These are phyloP conservation scores for Macrochelys suwanniensis DNA, from an alignment of 2,797 vertebrate species.

Conservation along the genomic window DNA sequence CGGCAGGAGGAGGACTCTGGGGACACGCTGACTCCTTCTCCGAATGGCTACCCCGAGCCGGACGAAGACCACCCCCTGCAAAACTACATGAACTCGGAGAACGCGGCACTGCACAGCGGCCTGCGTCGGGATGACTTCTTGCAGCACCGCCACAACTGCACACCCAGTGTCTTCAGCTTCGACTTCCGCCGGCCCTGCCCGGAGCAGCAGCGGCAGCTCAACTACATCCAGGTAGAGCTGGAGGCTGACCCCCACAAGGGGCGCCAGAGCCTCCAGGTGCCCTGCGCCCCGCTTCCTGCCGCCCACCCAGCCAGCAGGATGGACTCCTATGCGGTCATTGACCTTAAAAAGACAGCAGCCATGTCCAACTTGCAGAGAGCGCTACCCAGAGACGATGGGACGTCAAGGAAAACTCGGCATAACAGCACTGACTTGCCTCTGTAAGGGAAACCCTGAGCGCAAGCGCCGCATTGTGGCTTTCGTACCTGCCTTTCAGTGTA, in stretches of 20 bases:
- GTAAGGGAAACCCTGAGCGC: constrained; percentile 73
- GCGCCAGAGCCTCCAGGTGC: constrained; percentile 71
- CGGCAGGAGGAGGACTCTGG: constrained; percentile 84
- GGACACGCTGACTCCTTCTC: constrained; percentile 88
- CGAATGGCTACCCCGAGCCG: constrained; percentile 86
- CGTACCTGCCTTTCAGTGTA: not conserved
- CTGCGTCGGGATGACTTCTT: constrained; percentile 77
- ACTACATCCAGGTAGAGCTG: constrained; percentile 99
- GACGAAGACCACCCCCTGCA: constrained; percentile 89
- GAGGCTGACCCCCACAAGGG: constrained; percentile 85
- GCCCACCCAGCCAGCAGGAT: constrained; percentile 85
- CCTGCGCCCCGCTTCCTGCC: constrained; percentile 74
- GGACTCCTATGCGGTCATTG: constrained; percentile 96
- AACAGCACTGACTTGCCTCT: constrained; percentile 99
- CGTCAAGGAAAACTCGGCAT: constrained; percentile 97
- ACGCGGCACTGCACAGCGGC: constrained; percentile 72
- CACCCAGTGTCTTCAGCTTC: constrained; percentile 91
- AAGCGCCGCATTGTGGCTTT: not conserved
- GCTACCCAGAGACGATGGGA: constrained; percentile 96
- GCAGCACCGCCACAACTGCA: constrained; percentile 70
- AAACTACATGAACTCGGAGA: constrained; percentile 90
- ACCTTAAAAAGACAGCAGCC: constrained; percentile 97
- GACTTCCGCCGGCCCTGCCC: constrained; percentile 89
- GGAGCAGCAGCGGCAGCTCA: constrained; percentile 91
- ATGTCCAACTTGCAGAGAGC: constrained; percentile 99